Evolutionary conservation across 1,140 invertebrate genomes (phyloP).

Genomic region (Lutraria rhynchaena): DNA sequence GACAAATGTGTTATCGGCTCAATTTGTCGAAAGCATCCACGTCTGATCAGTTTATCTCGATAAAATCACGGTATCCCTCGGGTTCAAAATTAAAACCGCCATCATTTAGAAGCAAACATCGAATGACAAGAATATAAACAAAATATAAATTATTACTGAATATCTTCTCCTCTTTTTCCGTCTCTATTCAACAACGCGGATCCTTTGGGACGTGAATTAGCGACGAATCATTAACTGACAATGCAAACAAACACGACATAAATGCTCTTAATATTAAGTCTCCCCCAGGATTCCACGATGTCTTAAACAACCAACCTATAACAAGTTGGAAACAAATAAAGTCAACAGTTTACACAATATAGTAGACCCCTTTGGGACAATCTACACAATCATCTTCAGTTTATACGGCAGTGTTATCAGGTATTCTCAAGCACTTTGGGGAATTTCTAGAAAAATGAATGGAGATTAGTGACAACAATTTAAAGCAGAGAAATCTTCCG

Average conservation of each 20-base stretch:
- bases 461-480: conserved; percentile 46
- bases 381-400: conserved; percentile 38
- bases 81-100: conserved; percentile 25
- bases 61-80: conserved; percentile 31
- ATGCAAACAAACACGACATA: conserved; percentile 57
- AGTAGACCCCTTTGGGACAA: conserved; percentile 40
- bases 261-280: conserved; percentile 31
- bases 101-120: conserved; percentile 24
- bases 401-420: conserved; percentile 49
- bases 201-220: conserved; percentile 52
- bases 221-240: conserved; percentile 55
- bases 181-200: conserved; percentile 18
- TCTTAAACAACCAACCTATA: conserved; percentile 52
- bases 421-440: conserved; percentile 30
- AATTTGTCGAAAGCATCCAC: conserved; percentile 17
- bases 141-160: conserved; percentile 53
- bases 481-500: conserved; percentile 43
- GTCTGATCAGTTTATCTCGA: conserved; percentile 25
- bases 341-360: conserved; percentile 49
- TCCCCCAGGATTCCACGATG: conserved; percentile 34
- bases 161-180: conserved; percentile 5
- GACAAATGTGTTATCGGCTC: conserved; percentile 15
- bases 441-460: conserved; percentile 43
- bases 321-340: conserved; percentile 58
- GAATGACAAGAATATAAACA: conserved; percentile 54